Evolutionary conservation across 2,888 invertebrate genomes (phyloP), one percentile per base, ranked within the genome.

Genomic region (Tromatobia lineatoria): DNA sequence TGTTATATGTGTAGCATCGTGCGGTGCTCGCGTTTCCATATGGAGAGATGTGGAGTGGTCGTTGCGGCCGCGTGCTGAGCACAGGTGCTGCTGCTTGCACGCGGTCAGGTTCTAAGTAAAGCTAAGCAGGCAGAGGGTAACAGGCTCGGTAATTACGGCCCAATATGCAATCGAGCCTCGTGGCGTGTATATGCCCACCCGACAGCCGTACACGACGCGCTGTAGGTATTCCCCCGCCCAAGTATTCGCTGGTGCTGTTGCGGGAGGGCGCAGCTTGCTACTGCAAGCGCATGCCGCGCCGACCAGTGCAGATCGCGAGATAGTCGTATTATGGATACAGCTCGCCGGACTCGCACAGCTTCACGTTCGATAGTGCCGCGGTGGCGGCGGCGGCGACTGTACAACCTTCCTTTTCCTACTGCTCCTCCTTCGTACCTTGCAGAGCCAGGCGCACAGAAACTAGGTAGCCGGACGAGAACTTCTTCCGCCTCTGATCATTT

Each of bases 311-410:
- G 91, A 91, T 91, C 90, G 89, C 90, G 88, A 91, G 91, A 91
- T 91, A 91, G 91, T 89, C 91, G 90, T 91, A 90, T 90, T 89
- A 90, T 89, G 90, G 89, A 90, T 90, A 91, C 89, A 70, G 74
- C 80, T 73, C 76, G 57, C 66, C 67, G 52, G 89, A 87, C 89
- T 89, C 88, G 23, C 4, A 34, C 47, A 38, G 23, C 67, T n/a
- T 88, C 87, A 86, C 87, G 85, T 85, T 83, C 87, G 85, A 85
- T 87, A 84, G 79, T 61, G 64, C 64, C 64, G 61, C 70, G 8
- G 10, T 10, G 10, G 10, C 38, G 8, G 84, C 81, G 54, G 69
- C 64, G 61, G 67, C 66, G 77, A 45, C 52, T 52, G 18, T 38
- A 1, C 64, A 78, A 59, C 34, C 38, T 83, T 81, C 73, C 82